A percentile compares a stretch with the other conserved stretches of the same genome.
Evolutionary conservation across 2,797 vertebrate genomes (phyloP).

Genomic region (Clarias laeviceps): DNA sequence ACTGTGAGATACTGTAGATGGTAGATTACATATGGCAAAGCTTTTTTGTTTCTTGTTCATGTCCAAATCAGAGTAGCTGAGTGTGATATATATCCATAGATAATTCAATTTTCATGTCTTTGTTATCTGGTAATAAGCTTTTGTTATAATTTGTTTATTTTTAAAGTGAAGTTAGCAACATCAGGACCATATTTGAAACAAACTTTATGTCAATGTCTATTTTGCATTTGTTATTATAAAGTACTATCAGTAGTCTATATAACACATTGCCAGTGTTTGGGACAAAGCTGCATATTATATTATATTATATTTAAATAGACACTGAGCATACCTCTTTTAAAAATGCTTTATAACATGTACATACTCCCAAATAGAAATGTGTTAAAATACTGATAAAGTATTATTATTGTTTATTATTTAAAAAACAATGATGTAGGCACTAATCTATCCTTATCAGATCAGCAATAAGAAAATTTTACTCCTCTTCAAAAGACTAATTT

Average conservation of each 20-base stretch:
- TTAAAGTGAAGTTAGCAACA: background rate
- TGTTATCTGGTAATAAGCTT: background rate
- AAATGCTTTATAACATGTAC: background rate
- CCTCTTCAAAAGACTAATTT: too few relatives aligned
- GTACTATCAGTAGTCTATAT: background rate
- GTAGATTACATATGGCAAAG: slow-evolving; percentile 44
- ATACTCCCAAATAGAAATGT: background rate
- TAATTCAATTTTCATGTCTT: background rate
- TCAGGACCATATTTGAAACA: background rate
- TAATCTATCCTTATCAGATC: too few relatives aligned
- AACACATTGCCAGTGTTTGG: background rate
- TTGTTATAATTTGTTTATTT: background rate
- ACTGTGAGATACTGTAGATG: slow-evolving; percentile 18
- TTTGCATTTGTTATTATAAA: background rate
- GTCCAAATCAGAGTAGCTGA: background rate
- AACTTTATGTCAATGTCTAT: background rate
- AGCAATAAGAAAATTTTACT: too few relatives aligned
- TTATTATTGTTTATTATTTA: background rate
- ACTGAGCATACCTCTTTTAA: background rate
- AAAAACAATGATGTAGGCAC: too few relatives aligned
- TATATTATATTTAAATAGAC: background rate
- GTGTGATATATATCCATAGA: background rate
- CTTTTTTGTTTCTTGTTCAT: slow-evolving; percentile 1
- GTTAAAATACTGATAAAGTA: background rate
- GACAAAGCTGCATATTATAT: background rate